Conservation (phyloP, 2,797 vertebrate genomes). For the Semaprochilodus insignis region DNA sequence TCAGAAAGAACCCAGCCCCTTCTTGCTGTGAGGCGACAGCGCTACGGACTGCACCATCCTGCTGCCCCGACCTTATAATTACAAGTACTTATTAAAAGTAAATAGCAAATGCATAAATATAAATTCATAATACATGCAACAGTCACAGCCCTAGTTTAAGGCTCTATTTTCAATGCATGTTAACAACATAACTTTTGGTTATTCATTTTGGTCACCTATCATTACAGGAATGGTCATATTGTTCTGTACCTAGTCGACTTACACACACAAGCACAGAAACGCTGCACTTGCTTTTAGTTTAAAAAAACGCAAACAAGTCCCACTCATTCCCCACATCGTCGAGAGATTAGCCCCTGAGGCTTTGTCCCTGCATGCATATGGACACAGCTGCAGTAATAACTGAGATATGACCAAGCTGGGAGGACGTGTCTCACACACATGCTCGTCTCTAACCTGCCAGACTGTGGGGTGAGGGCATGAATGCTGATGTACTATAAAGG, state of each 20-base stretch:
- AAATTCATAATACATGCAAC: too few relatives aligned
- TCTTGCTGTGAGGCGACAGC: too few relatives aligned
- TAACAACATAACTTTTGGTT: too few relatives aligned
- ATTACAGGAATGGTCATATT: not conserved
- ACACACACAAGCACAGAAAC: slow-evolving; percentile 5
- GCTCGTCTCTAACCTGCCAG: not conserved
- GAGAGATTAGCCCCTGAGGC: slow-evolving; percentile 25
- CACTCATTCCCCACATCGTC: slow-evolving; percentile 10
- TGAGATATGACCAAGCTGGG: slow-evolving; percentile 32
- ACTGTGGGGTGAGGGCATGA: not conserved
- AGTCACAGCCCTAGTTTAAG: too few relatives aligned
- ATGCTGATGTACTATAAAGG: not conserved
- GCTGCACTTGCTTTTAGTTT: slow-evolving; percentile 8
- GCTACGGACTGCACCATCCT: too few relatives aligned
- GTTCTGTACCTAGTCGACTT: not conserved
- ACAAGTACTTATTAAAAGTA: too few relatives aligned
- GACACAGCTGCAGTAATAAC: slow-evolving; percentile 35
- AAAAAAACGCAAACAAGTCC: slow-evolving; percentile 19
- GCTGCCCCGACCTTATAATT: too few relatives aligned
- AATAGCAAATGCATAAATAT: too few relatives aligned
- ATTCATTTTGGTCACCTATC: not conserved
- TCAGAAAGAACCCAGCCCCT: too few relatives aligned
- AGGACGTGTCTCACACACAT: not conserved
- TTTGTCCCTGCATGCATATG: slow-evolving; percentile 23
- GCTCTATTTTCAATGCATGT: too few relatives aligned